A percentile compares a stretch with the other conserved stretches of the same genome.
Conservation (phyloP, 2,888 invertebrate species). For the Lissonota sp. region DNA sequence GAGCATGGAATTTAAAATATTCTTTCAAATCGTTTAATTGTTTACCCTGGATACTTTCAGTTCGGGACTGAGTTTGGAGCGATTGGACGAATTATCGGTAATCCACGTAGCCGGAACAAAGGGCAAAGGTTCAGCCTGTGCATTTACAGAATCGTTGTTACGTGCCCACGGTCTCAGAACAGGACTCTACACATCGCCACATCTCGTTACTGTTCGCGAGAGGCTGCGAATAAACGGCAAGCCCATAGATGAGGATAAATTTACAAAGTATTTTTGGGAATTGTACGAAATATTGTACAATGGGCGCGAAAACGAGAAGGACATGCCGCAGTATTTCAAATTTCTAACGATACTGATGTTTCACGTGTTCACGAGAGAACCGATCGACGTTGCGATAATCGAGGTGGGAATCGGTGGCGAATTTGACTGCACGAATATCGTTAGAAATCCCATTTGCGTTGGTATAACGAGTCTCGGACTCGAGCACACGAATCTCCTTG, state of each 20-base stretch:
- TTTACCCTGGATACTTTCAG: conserved; percentile 77
- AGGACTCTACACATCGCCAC: conserved; percentile 98
- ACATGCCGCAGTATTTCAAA: conserved; percentile 97
- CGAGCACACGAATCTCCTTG: conserved; percentile 94
- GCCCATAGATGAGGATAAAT: conserved; percentile 90
- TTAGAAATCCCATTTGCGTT: conserved; percentile 93
- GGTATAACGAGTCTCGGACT: conserved; percentile 96
- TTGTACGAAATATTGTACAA: conserved; percentile 88
- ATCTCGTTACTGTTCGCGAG: conserved; percentile 95
- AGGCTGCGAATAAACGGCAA: conserved; percentile 94
- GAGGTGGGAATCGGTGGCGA: conserved; percentile 99
- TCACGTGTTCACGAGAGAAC: conserved; percentile 93
- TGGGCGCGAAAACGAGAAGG: conserved; percentile 86
- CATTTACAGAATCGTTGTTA: conserved; percentile 95
- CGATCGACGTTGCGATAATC: conserved; percentile 95
- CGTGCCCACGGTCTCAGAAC: conserved; percentile 93
- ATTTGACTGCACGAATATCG: conserved; percentile 96
- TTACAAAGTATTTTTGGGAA: conserved; percentile 92
- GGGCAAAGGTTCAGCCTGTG: conserved; percentile 98
- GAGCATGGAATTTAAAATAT: not conserved
- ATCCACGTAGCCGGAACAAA: conserved; percentile 99
- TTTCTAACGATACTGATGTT: conserved; percentile 97
- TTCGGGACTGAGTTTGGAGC: conserved; percentile 87
- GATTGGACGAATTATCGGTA: conserved; percentile 90
- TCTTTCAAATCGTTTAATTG: not conserved